Evolutionary conservation across 2,797 vertebrate genomes (phyloP).

Genomic region (Synanceia verrucosa): DNA sequence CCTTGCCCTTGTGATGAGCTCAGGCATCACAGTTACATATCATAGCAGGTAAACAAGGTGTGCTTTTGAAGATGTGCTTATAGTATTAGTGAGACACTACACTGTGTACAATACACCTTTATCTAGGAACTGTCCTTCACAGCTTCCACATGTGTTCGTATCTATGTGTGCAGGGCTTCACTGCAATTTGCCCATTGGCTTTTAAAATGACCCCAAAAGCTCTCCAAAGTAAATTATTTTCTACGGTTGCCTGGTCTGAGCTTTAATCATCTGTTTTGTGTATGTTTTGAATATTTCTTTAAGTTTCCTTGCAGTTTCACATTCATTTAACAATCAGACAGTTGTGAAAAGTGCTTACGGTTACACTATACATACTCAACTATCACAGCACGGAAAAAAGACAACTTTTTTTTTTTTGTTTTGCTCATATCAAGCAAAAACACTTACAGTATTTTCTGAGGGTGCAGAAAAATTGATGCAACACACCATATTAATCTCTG

Average conservation of each 20-base stretch:
- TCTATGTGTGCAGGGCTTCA: neutral
- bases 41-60: neutral
- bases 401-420: neutral
- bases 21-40: neutral
- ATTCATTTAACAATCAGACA: neutral
- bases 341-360: neutral
- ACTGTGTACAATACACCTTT: neutral
- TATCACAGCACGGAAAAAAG: neutral
- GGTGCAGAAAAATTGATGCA: neutral
- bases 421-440: neutral
- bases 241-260: neutral
- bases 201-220: conserved; percentile 18
- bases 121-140: conserved; percentile 25
- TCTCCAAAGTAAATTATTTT: neutral
- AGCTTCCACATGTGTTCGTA: neutral
- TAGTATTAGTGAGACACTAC: neutral
- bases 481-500: neutral
- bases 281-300: neutral
- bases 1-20: neutral
- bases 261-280: neutral
- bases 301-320: neutral
- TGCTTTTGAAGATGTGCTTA: neutral
- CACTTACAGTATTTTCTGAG: neutral
- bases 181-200: neutral
- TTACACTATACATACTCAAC: neutral